A percentile compares a stretch with the other conserved stretches of the same genome.
Conservation (phyloP, 2,888 invertebrate species). For the Urechis unicinctus region DNA sequence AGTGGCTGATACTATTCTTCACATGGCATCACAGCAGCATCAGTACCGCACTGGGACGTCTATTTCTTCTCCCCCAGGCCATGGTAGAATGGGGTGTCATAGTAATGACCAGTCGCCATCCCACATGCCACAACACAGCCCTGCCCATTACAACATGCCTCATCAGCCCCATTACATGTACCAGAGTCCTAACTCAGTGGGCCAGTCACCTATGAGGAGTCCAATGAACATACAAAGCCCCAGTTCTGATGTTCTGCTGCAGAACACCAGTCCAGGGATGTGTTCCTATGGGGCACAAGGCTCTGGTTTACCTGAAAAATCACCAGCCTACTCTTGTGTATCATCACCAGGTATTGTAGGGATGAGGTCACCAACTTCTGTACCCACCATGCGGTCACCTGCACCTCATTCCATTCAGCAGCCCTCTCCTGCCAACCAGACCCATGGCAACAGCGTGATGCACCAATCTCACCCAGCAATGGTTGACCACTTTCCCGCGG, state of each 20-base stretch:
- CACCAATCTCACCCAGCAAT: too few relatives aligned
- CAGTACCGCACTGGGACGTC: too few relatives aligned
- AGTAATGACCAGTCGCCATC: too few relatives aligned
- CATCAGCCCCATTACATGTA: slow-evolving; percentile 8
- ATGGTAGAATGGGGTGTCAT: too few relatives aligned
- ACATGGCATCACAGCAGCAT: slow-evolving; percentile 34
- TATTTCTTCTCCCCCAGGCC: too few relatives aligned
- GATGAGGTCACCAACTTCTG: slow-evolving; percentile 31
- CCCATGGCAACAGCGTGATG: too few relatives aligned
- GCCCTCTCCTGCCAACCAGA: too few relatives aligned
- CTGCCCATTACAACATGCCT: slow-evolving; percentile 4
- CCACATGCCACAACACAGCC: not conserved
- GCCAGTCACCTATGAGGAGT: slow-evolving; percentile 30
- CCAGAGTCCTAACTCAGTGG: not conserved
- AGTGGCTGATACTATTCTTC: slow-evolving; percentile 45
- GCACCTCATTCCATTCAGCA: too few relatives aligned
- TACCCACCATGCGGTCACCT: too few relatives aligned
- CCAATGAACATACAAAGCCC: slow-evolving; percentile 31
- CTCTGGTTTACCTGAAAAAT: too few relatives aligned
- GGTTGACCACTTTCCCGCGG: too few relatives aligned
- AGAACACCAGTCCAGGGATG: slow-evolving; percentile 25
- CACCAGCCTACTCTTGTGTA: too few relatives aligned
- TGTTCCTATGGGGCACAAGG: not conserved
- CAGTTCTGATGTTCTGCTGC: slow-evolving; percentile 34
- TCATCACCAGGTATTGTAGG: slow-evolving; percentile 17